Evolutionary conservation across 2,888 invertebrate genomes (phyloP), one percentile per base, ranked within the genome.

Genomic region (Blastobasis lacticolella): DNA sequence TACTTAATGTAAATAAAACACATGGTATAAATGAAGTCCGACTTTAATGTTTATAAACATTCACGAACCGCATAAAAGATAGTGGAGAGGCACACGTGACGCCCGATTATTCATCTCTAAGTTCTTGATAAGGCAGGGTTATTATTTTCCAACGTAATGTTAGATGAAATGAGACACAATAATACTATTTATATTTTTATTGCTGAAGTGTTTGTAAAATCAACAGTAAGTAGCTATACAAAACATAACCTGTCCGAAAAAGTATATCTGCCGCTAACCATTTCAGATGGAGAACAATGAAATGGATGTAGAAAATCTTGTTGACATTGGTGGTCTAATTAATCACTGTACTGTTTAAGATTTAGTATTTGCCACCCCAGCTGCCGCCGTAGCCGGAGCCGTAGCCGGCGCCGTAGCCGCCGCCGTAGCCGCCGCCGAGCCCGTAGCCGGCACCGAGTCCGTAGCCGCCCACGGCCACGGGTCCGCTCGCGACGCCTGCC

Each of bases 281-380:
- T 83, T 84, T 84, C 81, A 62, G 65, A 66, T 55, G 52, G 61
- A 70, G 67, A 58, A 59, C 66, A 62, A 59, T 57, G 79, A 85
- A 84, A 85, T 78, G 81, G 81, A 67, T 78, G 73, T 78, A 82
- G 78, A 81, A 51, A 75, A 69, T 76, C 68, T 69, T 63, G 69
- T 72, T 68, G 64, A 40, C 1, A 44, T 23, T 36, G 44, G 36
- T 63, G 64, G 62, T 60, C 60, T 60, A 58, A 55, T 63, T 57
- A 57, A 64, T 57, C 10, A n/a, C 42, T 10, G 9, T 8, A 8
- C 5, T 10, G n/a, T n/a, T n/a, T n/a, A 42, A 9, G 42, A 65
- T 59, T 64, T 62, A 60, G 54, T 50, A 46, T 55, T 70, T 69
- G 56, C 71, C 56, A 38, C 67, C 48, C 62, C 68, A 48, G 52